phyloP scores from a whole-genome alignment of 1,140 invertebrate genomes.

The Papilio xuthus region DNA sequence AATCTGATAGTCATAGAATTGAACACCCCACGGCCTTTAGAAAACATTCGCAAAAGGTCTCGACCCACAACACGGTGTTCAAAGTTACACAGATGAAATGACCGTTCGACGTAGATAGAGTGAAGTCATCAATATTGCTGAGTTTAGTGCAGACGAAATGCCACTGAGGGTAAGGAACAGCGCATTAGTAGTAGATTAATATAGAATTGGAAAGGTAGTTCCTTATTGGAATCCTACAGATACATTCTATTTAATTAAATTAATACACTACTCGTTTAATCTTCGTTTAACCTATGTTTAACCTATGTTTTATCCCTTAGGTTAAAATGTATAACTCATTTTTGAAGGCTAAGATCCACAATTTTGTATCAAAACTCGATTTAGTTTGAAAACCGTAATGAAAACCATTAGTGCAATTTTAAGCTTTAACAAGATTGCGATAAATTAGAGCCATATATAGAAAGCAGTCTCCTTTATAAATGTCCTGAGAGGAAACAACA shows the following conservation, averaged over 20 bases:
- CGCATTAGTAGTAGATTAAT: slow-evolving; percentile 67
- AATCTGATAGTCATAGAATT: slow-evolving; percentile 56
- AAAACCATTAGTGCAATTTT: slow-evolving; percentile 41
- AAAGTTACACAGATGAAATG: slow-evolving; percentile 62
- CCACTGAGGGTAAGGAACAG: slow-evolving; percentile 52
- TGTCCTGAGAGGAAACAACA: slow-evolving; percentile 49
- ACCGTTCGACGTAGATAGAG: slow-evolving; percentile 68
- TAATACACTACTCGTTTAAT: too few relatives aligned
- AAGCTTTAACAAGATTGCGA: slow-evolving; percentile 43
- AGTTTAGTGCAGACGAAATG: slow-evolving; percentile 60
- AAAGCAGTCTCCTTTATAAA: slow-evolving; percentile 50
- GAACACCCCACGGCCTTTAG: slow-evolving; percentile 47
- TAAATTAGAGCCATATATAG: slow-evolving; percentile 56
- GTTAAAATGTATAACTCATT: neutral
- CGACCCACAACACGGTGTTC: slow-evolving; percentile 47
- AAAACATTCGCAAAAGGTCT: slow-evolving; percentile 50
- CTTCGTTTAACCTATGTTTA: too few relatives aligned
- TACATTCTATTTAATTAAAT: neutral
- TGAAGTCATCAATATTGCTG: slow-evolving; percentile 67
- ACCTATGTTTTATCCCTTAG: neutral
- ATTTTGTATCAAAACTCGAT: too few relatives aligned
- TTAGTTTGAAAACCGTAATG: slow-evolving; percentile 41
- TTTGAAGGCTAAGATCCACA: too few relatives aligned
- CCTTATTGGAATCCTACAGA: slow-evolving; percentile 62
- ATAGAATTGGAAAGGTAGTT: slow-evolving; percentile 47